A percentile compares a stretch with the other conserved stretches of the same genome.
Evolutionary conservation across 37 sponge, comb jelly and placozoan genomes (phyloP).

Genomic region (Ephydatia muelleri): DNA sequence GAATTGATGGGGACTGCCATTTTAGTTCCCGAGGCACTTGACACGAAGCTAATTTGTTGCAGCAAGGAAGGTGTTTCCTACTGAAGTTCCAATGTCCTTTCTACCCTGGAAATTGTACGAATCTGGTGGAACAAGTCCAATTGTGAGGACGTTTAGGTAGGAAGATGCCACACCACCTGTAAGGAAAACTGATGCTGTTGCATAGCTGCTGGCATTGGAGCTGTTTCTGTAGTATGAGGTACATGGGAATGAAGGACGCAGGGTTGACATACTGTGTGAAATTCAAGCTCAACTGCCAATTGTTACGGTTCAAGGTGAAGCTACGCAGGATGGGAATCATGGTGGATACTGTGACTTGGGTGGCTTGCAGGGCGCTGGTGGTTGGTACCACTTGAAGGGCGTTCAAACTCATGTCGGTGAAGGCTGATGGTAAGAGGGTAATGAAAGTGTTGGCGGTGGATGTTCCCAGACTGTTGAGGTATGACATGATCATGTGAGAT

Average conservation of each 20-base stretch:
- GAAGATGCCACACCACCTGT: conserved; percentile 55
- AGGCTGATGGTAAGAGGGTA: conserved; percentile 27
- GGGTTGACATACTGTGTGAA: conserved; percentile 81
- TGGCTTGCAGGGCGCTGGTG: conserved; percentile 34
- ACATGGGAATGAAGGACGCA: conserved; percentile 22
- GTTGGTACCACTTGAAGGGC: conserved; percentile 19
- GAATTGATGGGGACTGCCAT: conserved; percentile 20
- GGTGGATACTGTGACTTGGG: conserved; percentile 32
- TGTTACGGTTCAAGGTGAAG: conserved; percentile 73
- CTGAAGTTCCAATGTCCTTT: conserved; percentile 31
- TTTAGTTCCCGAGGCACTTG: conserved; percentile 53
- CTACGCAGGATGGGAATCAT: conserved; percentile 45
- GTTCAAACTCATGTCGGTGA: conserved; percentile 75
- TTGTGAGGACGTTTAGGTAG: conserved; percentile 54
- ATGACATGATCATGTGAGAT: conserved; percentile 74
- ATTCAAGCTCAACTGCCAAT: conserved; percentile 57
- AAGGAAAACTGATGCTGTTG: conserved; percentile 19
- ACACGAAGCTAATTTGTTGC: conserved; percentile 36
- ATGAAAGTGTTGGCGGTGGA: conserved; percentile 52
- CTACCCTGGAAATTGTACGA: conserved; percentile 56
- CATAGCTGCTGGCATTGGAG: conserved; percentile 4
- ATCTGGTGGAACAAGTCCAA: conserved; percentile 27
- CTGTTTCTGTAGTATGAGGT: conserved; percentile 34
- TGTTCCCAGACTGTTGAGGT: conserved; percentile 45
- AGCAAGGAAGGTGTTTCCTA: conserved; percentile 57